phyloP scores from a whole-genome alignment of 2,113 vertebrate genomes.

The Isichthys henryi region DNA sequence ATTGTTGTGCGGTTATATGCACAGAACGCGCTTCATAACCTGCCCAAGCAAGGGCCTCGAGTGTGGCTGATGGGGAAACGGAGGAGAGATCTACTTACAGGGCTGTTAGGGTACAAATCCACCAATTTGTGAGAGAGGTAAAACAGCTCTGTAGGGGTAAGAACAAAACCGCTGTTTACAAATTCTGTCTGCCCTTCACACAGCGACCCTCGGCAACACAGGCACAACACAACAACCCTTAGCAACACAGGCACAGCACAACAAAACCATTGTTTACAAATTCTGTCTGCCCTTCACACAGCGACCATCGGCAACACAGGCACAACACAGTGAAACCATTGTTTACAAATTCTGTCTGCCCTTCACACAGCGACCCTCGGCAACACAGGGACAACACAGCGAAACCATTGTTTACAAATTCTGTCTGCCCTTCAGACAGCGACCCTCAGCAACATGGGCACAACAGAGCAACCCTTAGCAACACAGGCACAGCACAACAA shows the following conservation, averaged over 20 bases:
- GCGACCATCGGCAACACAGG: no score
- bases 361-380: no score
- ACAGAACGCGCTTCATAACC: neutral
- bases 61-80: neutral
- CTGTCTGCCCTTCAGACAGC: no score
- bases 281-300: no score
- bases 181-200: neutral
- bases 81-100: slow-evolving; percentile 67
- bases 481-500: neutral
- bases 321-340: no score
- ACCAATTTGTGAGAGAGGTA: slow-evolving; percentile 98
- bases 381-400: no score
- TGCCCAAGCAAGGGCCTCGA: neutral
- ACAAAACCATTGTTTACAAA: no score
- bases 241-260: neutral
- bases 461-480: rapidly evolving
- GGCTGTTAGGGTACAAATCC: slow-evolving; percentile 96
- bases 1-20: neutral
- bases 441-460: no score
- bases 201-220: neutral
- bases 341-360: no score
- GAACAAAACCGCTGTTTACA: slow-evolving; percentile 5
- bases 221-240: neutral
- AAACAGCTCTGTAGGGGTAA: slow-evolving; percentile 76
- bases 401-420: no score